Evolutionary conservation across 1,140 invertebrate genomes (phyloP), one percentile per base, ranked within the genome.

Genomic region (Daktulosphaira vitifoliae): DNA sequence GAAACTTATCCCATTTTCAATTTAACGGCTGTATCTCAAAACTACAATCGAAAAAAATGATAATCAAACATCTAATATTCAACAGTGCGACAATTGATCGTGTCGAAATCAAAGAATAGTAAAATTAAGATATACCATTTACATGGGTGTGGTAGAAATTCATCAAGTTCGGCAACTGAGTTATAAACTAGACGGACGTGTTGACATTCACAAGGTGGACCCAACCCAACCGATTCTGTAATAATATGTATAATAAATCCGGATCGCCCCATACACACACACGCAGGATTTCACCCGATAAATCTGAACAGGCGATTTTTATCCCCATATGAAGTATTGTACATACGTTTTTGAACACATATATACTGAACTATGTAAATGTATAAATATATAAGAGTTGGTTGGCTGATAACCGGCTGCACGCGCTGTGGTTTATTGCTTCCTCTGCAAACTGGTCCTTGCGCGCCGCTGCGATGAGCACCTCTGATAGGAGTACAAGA

Each of bases 351-450:
- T 5, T 33, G n/a, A n/a, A 54, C 39, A 8, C n/a, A 16, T 15
- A 39, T 11, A 54, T 7, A 51, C 8, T 26, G n/a, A 5, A 26
- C 6, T 18, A n/a, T 42, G 16, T 44, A 44, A 22, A 53, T n/a
- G 20, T 22, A 20, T 25, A 22, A 13, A 44, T 44, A 9, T 62
- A 62, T 9, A 48, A 48, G 42, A 48, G 25, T 46, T 25, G 42
- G 42, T 39, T 16, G 56, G 46, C 39, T 48, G 56, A 62, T 62
- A 62, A 62, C 56, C 56, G 56, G 56, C 56, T 62, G 56, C 26
- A 62, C 56, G 56, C 42, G 56, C 26, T 29, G 56, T 62, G 56
- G 56, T 62, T 62, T 62, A 62, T 62, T 62, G 42, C 56, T 62
- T 62, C 56, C 56, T 62, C 42, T 42, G 42, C 42, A 62, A 62